Base-by-base conservation (phyloP, 2,888 invertebrate genomes). In the Ophioninae sp. region DNA sequence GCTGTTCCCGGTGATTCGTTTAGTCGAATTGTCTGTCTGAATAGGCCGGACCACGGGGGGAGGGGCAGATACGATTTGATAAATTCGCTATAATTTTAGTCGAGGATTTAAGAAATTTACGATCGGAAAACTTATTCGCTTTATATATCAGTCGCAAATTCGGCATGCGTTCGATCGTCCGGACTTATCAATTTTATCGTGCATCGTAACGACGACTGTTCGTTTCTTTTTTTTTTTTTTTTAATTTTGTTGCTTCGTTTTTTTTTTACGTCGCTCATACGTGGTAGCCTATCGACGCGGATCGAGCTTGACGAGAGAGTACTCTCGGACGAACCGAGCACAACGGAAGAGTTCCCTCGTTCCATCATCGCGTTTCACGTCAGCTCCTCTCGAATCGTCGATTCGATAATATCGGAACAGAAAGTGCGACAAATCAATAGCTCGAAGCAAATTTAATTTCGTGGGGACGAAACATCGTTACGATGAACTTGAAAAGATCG, bases 181-280 rank as follows among this genome's bases (percentile, higher is more conserved):
- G n/a, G 20, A 64, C 74, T 64, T 63, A 74, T 74, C 74, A 51
- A 74, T 74, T 20, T 64, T 63, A 74, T 74, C 74, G 37, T 64
- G 64, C 20, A 64, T 74, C 63, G 64, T 64, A 44, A 73, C 39
- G 37, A 51, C 58, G 20, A 56, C 51, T 51, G 23, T 64, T 64
- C 1, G 1, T 13, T 22, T 65, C n/a, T 56, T 10, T 75, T 51
- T 39, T 9, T 44, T 64, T 73, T 39, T 44, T 77, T 44, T 1
- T 23, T 58, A 30, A 30, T 30, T 30, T 30, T 30, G 30, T 30
- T 30, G 30, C 30, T 30, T 30, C 3, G 30, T 56, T 30, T 44
- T 9, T 68, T 59, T 68, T 59, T 44, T 44, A 61, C 44, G 59
- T 44, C 68, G 22, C 41, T 51, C 56, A 17, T 58, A 65, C 51